Evolutionary conservation across 2,888 invertebrate genomes (phyloP).

Genomic region (Caenorhabditis sp.): DNA sequence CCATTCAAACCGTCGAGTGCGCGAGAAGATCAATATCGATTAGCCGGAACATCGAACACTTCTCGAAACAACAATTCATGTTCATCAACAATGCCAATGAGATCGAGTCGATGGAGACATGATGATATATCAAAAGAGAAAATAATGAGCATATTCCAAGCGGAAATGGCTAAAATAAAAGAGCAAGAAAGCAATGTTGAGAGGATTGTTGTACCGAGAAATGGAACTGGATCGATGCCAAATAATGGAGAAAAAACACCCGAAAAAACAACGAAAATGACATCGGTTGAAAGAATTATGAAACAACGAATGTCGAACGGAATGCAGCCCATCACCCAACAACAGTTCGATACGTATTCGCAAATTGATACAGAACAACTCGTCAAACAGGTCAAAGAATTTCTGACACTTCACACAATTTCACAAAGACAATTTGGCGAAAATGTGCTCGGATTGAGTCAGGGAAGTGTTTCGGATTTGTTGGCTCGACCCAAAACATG

Average conservation of each 20-base stretch:
- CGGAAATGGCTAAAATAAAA: conserved; percentile 91
- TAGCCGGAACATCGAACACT: conserved; percentile 21
- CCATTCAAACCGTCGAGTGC: conserved; percentile 21
- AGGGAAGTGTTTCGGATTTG: conserved; percentile 96
- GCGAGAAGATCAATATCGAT: conserved; percentile 47
- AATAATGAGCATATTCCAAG: conserved; percentile 91
- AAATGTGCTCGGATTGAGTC: conserved; percentile 92
- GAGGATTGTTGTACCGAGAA: neutral
- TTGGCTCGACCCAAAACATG: conserved; percentile 96
- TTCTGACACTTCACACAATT: conserved; percentile 75
- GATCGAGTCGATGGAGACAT: conserved; percentile 81
- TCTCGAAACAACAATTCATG: neutral
- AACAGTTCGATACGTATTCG: conserved; percentile 92
- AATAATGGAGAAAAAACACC: neutral
- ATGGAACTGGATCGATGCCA: neutral
- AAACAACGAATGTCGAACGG: conserved; percentile 74
- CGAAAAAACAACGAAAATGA: conserved; percentile 1
- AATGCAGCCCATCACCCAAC: conserved; percentile 95
- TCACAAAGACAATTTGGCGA: conserved; percentile 98
- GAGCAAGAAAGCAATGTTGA: conserved; percentile 71
- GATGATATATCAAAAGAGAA: conserved; percentile 96
- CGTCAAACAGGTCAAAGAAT: conserved; percentile 76
- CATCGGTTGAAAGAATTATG: conserved; percentile 35
- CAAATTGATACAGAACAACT: conserved; percentile 98
- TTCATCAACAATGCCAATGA: conserved; percentile 11